Conservation (phyloP, 2,797 vertebrate genomes). For the Rachycentron canadum region DNA sequence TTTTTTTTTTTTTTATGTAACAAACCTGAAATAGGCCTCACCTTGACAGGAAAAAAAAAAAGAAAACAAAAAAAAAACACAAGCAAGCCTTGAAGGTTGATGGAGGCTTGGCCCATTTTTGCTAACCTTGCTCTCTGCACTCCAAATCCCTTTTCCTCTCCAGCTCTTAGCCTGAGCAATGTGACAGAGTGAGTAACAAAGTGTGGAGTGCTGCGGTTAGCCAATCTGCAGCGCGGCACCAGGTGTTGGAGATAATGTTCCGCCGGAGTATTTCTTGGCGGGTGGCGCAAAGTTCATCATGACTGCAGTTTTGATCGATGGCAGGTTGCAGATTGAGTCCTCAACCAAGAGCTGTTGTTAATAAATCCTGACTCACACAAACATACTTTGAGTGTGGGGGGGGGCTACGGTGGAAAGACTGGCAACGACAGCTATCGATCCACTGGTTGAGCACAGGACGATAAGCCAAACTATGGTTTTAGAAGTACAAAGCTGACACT, state of each 20-base stretch:
- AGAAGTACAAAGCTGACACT: constrained; percentile 57
- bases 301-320: constrained; percentile 79
- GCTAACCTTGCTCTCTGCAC: constrained; percentile 53
- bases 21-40: constrained; percentile 2
- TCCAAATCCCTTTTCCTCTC: constrained; percentile 35
- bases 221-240: constrained; percentile 67
- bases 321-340: constrained; percentile 75
- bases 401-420: constrained; percentile 54
- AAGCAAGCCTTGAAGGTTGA: constrained; percentile 18
- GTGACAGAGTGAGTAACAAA: constrained; percentile 64
- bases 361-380: constrained; percentile 81
- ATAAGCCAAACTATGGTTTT: constrained; percentile 69
- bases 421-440: constrained; percentile 80
- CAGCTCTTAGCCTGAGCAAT: constrained; percentile 61
- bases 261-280: constrained; percentile 59
- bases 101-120: constrained; percentile 38
- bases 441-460: constrained; percentile 44
- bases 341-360: constrained; percentile 73
- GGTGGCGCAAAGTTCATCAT: constrained; percentile 70
- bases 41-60: constrained; percentile 8
- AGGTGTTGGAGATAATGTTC: constrained; percentile 75
- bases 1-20: not conserved
- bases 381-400: constrained; percentile 69
- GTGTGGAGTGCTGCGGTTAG: constrained; percentile 56
- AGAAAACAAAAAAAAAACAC: not conserved